Conservation (phyloP, 2,888 invertebrate genomes). For the Meiosimyza platycephala region DNA sequence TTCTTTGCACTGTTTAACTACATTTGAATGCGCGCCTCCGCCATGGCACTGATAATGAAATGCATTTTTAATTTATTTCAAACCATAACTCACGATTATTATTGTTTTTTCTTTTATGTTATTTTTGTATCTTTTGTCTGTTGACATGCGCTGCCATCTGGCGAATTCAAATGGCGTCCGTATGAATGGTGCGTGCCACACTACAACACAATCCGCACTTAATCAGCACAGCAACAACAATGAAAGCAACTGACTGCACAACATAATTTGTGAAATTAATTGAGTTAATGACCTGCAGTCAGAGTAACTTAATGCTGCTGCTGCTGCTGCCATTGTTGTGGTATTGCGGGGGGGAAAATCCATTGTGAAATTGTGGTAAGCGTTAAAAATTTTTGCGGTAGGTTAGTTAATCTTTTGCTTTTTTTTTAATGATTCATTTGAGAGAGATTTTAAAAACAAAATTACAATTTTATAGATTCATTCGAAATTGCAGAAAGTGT, state of each 20-base stretch:
- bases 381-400: no score
- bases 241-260: slow-evolving; percentile 2
- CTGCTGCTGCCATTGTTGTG: neutral
- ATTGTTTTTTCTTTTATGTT: neutral
- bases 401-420: no score
- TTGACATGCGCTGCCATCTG: slow-evolving; percentile 24
- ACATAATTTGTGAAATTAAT: slow-evolving; percentile 15
- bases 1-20: neutral
- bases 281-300: slow-evolving; percentile 22
- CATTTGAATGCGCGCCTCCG: neutral
- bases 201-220: slow-evolving; percentile 11
- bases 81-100: slow-evolving; percentile 12
- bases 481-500: no score
- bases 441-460: no score
- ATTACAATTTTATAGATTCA: no score
- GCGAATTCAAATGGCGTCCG: neutral
- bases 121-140: neutral
- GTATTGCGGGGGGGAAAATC: no score
- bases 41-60: slow-evolving; percentile 26
- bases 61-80: slow-evolving; percentile 19
- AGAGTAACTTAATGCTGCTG: neutral
- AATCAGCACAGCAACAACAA: neutral
- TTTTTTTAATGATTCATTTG: no score
- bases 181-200: neutral
- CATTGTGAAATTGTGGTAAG: no score